These are phyloP conservation scores for Clistopyga incitator DNA, from an alignment of 2,888 invertebrate species.

Conservation along the genomic window DNA sequence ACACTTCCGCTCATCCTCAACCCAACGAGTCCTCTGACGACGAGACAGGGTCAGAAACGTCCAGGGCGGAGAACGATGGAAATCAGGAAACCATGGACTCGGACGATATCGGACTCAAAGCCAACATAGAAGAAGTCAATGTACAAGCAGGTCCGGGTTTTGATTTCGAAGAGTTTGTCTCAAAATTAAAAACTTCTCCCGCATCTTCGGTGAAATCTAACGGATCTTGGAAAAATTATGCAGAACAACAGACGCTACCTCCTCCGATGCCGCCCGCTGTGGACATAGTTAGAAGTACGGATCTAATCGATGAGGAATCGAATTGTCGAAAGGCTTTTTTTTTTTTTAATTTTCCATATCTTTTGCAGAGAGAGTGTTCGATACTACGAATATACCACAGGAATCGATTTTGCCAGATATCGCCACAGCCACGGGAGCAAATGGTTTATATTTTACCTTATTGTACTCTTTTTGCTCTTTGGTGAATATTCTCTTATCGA, in stretches of 20 bases:
- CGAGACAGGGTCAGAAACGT: neutral
- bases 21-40: slow-evolving; percentile 6
- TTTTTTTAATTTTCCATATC: neutral
- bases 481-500: too few species aligned
- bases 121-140: slow-evolving; percentile 18
- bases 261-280: neutral
- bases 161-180: slow-evolving; percentile 34
- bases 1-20: neutral
- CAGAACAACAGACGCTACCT: neutral
- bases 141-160: slow-evolving; percentile 5
- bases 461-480: neutral
- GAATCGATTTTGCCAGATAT: neutral
- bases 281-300: slow-evolving; percentile 1
- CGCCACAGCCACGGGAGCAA: neutral
- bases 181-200: slow-evolving; percentile 39
- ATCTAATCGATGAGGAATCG: too few species aligned
- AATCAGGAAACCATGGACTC: neutral
- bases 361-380: neutral
- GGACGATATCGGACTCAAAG: neutral
- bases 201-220: slow-evolving; percentile 2
- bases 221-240: slow-evolving; percentile 19
- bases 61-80: neutral
- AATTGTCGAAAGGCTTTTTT: neutral
- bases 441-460: slow-evolving; percentile 1
- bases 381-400: neutral